phyloP scores from a whole-genome alignment of 2,797 vertebrate species.

The Loriculus beryllinus region DNA sequence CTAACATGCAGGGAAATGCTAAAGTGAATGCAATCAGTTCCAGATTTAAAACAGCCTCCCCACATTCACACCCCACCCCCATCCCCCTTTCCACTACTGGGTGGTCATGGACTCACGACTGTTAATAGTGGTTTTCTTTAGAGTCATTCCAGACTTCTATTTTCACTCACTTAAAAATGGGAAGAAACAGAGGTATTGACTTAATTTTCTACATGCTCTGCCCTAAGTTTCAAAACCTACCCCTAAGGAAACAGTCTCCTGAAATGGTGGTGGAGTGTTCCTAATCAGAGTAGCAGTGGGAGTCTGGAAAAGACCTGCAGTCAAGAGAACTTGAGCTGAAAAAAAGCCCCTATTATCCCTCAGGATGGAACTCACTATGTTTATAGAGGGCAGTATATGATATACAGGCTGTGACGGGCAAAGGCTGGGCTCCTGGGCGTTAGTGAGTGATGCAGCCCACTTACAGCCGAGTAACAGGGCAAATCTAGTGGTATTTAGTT shows the following conservation, averaged over 20 bases:
- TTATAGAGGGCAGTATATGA: not conserved
- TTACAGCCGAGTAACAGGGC: not conserved
- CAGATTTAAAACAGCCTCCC: conserved; percentile 34
- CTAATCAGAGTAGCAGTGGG: not conserved
- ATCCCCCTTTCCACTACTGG: conserved; percentile 27
- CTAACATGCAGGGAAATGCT: not conserved
- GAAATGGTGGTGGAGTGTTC: not conserved
- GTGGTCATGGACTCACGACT: conserved; percentile 26
- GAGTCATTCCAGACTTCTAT: conserved; percentile 43
- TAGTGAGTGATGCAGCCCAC: not conserved
- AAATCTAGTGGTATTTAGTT: not conserved
- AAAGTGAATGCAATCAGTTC: conserved; percentile 27
- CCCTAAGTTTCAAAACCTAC: not conserved
- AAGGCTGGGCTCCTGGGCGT: not conserved
- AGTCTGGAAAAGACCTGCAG: not conserved
- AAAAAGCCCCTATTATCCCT: not conserved
- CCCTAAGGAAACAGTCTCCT: not conserved
- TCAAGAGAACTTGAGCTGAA: not conserved
- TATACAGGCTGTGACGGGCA: not conserved
- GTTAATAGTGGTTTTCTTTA: conserved; percentile 25
- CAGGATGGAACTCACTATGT: not conserved
- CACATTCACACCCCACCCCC: not conserved
- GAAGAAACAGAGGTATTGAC: conserved; percentile 30
- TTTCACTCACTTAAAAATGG: conserved; percentile 54
- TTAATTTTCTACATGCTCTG: conserved; percentile 30